These are phyloP conservation scores for Iphiclides podalirius DNA, from an alignment of 2,888 invertebrate genomes.

Conservation along the genomic window DNA sequence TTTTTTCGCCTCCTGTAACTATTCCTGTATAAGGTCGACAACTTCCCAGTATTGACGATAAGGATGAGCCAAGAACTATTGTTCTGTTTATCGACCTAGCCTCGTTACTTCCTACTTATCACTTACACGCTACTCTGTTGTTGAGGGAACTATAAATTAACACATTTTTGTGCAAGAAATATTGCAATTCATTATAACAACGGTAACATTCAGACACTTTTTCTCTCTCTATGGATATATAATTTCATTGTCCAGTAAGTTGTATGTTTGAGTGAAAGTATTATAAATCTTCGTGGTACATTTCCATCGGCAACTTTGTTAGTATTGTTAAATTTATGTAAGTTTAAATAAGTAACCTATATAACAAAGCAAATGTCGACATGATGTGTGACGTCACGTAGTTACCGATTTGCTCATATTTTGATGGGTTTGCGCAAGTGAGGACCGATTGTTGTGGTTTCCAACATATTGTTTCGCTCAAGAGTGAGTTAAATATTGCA, in stretches of 20 bases:
- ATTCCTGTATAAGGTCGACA: constrained; percentile 29
- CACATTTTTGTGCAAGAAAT: too few species aligned
- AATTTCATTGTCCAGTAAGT: too few species aligned
- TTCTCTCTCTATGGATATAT: too few species aligned
- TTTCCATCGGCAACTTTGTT: too few species aligned
- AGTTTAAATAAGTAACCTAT: constrained; percentile 4
- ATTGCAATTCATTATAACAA: too few species aligned
- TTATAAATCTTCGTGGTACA: too few species aligned
- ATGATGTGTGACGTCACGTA: constrained; percentile 4
- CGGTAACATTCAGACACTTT: too few species aligned
- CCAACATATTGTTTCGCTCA: constrained; percentile 12
- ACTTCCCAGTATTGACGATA: constrained; percentile 57
- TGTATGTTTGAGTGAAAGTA: too few species aligned
- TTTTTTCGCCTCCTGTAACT: constrained; percentile 10
- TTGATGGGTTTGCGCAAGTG: constrained; percentile 16
- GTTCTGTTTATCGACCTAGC: constrained; percentile 28
- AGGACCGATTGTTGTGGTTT: constrained; percentile 23
- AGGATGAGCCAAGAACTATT: constrained; percentile 51
- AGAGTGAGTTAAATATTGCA: constrained; percentile 7
- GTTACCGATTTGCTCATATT: constrained; percentile 9
- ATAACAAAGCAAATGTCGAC: not conserved
- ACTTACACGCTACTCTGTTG: not conserved
- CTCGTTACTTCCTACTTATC: constrained; percentile 1
- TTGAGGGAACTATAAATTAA: not conserved
- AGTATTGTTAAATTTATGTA: too few species aligned